These are phyloP conservation scores for Ceratina calcarata DNA, from an alignment of 1,140 invertebrate species.

Conservation along the genomic window DNA sequence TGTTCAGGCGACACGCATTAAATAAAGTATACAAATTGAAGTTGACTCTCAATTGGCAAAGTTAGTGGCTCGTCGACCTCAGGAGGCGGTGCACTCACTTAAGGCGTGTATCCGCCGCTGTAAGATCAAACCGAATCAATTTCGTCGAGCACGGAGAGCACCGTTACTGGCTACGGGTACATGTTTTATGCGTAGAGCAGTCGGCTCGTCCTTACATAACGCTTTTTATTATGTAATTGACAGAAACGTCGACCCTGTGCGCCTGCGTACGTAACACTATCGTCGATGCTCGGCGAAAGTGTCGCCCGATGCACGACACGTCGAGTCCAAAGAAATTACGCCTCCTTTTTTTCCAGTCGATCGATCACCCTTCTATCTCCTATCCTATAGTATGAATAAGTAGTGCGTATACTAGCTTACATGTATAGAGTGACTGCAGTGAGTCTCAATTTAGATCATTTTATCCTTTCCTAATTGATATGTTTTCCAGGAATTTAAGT, in stretches of 20 bases:
- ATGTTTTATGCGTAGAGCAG: slow-evolving; percentile 63
- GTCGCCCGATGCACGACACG: slow-evolving; percentile 29
- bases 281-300: slow-evolving; percentile 46
- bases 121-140: slow-evolving; percentile 56
- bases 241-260: slow-evolving; percentile 72
- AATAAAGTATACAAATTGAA: too few species aligned
- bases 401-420: too few species aligned
- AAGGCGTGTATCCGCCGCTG: slow-evolving; percentile 16
- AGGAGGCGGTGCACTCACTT: background rate
- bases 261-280: slow-evolving; percentile 28
- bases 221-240: slow-evolving; percentile 80
- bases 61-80: background rate
- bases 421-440: too few species aligned
- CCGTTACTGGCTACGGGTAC: slow-evolving; percentile 56
- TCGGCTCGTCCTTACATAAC: slow-evolving; percentile 76
- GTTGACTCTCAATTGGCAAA: background rate
- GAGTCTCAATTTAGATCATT: too few species aligned
- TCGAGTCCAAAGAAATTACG: slow-evolving; percentile 28
- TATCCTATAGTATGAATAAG: too few species aligned
- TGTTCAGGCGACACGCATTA: too few species aligned
- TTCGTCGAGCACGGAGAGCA: slow-evolving; percentile 38
- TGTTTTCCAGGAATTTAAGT: too few species aligned
- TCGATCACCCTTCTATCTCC: slow-evolving; percentile 6
- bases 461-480: too few species aligned
- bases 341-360: slow-evolving; percentile 16